Conservation (phyloP, 2,113 vertebrate genomes). For the Macrotus californicus region DNA sequence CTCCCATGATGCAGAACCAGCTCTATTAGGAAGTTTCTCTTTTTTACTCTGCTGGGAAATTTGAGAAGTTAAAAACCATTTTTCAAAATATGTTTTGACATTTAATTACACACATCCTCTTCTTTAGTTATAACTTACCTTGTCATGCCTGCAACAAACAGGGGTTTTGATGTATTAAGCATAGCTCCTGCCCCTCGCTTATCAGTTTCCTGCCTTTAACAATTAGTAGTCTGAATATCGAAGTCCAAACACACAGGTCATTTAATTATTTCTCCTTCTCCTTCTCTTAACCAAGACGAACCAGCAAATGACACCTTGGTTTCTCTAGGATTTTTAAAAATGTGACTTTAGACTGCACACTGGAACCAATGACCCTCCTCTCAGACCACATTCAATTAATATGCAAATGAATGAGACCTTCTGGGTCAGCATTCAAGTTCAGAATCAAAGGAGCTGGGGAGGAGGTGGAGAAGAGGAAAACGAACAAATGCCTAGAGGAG, state of each 20-base stretch:
- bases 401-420: slow-evolving; percentile 64
- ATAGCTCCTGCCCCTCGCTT: neutral
- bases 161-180: neutral
- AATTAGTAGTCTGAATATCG: slow-evolving; percentile 31
- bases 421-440: slow-evolving; percentile 45
- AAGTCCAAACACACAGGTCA: slow-evolving; percentile 41
- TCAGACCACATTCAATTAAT: slow-evolving; percentile 69
- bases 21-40: neutral
- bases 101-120: slow-evolving; percentile 50
- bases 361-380: slow-evolving; percentile 60
- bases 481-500: neutral
- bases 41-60: slow-evolving; percentile 26
- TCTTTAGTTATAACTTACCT: slow-evolving; percentile 33
- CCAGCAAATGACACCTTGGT: slow-evolving; percentile 40
- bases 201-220: slow-evolving; percentile 31
- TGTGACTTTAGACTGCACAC: slow-evolving; percentile 32
- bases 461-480: neutral
- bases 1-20: neutral
- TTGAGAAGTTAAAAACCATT: slow-evolving; percentile 50
- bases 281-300: slow-evolving; percentile 41
- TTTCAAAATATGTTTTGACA: slow-evolving; percentile 54
- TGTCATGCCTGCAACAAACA: neutral
- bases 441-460: slow-evolving; percentile 27
- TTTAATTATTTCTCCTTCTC: slow-evolving; percentile 58
- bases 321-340: slow-evolving; percentile 40